Evolutionary conservation across 2,113 vertebrate species (phyloP), one percentile per base, ranked within the genome.

Genomic region (Charadrius vociferus): DNA sequence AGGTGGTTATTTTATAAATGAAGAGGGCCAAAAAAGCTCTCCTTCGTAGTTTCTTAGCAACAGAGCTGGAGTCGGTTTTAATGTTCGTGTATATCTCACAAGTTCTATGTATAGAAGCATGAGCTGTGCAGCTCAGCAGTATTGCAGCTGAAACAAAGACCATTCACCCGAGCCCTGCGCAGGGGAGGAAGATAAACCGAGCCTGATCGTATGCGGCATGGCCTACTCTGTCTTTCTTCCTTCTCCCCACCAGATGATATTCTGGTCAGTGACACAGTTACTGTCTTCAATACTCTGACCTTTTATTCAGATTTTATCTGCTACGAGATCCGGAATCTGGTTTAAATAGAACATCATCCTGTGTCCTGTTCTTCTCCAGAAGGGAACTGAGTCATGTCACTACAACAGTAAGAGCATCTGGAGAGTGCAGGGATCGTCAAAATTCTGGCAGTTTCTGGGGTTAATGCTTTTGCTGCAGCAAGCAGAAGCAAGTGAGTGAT

Each of bases 1-100:
- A 7, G 95, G 92, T 85, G 96, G 81, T 81, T 95, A 39, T 92
- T 97, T 89, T 63, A 53, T 73, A 93, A 85, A 80, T 50, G 87
- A 93, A 91, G 90, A 90, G 73, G 72, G 61, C 93, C 75, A 72
- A 63, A 81, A 90, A 81, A 72, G 43, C 79, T 56, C 81, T 68
- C 92, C 95, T 72, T 45, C 37, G 36, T 27, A 71, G 97, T 92
- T 94, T 45, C 97, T 97, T 88, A 90, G 98, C 98, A 97, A 96
- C 98, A 53, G 94, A 52, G 80, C 81, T 27, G 37, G 83, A 93
- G 89, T 75, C 86, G 0, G 27, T 58, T 50, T 5, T 61, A 41
- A 47, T 41, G 78, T 45, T 78, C 6, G 10, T 72, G 72, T 59
- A 3, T 73, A 56, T 81, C 61, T 82, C 36, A 73, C 86, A 56